Base-by-base conservation (phyloP, 2,888 invertebrate species). In the Drosophila niveifrons region DNA sequence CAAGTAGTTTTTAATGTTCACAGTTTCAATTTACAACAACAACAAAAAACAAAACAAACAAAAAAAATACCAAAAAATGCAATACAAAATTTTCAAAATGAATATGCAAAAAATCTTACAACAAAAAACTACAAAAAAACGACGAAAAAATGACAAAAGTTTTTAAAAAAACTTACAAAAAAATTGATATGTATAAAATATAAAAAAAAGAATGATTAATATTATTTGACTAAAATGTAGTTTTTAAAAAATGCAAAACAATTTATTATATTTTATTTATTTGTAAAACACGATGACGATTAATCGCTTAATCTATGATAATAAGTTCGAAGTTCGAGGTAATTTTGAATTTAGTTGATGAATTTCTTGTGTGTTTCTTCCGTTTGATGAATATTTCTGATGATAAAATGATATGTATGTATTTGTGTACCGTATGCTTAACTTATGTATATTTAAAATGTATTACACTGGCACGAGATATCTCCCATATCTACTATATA, bases 1-100 rank as follows among this genome's bases (percentile, higher is more conserved):
- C 67, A 23, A 9, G 82, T 88, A 88, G 89, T 66, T 80, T 90
- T 87, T 78, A 90, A 80, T 77, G 89, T 88, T 88, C 77, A 79
- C 68, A 75, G 88, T 84, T 84, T 84, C 74, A 88, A 86, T 72
- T 81, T 72, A 78, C 66, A 58, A 43, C 69, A 75, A 64, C 47
- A 59, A 72, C 64, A 55, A 34, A 31, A 39, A 52, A 52, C 34
- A 56, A 48, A 44, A 66, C 10, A 64, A 74, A 66, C 56, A 75
- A 64, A 73, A 72, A 72, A 85, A 70, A 79, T 72, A 77, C 74
- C 80, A 84, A 87, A 89, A 77, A 89, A 85, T 81, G 82, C 78
- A 88, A 86, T 80, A 88, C 75, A 80, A 78, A 78, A 66, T 78
- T 87, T 75, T 75, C 72, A 71, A 84, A 86, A 86, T 76, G 72